phyloP scores from a whole-genome alignment of 1,140 invertebrate genomes.

The Diachasmimorpha longicaudata region DNA sequence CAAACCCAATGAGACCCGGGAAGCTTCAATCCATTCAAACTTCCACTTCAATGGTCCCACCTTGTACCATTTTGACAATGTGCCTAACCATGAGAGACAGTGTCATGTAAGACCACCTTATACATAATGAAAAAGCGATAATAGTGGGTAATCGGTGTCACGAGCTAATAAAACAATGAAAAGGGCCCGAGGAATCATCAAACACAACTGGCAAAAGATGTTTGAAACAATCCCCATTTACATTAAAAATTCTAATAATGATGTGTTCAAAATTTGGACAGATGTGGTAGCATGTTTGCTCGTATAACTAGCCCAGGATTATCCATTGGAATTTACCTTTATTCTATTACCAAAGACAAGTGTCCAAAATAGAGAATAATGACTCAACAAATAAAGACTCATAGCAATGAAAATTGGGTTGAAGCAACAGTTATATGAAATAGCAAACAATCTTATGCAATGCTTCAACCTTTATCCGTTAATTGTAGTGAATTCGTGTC shows the following conservation, averaged over 20 bases:
- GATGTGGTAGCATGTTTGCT: background rate
- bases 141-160: conserved; percentile 43
- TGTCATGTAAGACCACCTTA: background rate
- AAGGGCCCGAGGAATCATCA: background rate
- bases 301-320: background rate
- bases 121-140: conserved; percentile 30
- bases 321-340: background rate
- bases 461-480: background rate
- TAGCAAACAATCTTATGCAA: background rate
- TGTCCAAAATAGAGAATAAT: background rate
- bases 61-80: conserved; percentile 35
- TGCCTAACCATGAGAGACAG: conserved; percentile 24
- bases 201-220: background rate
- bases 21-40: too few species aligned
- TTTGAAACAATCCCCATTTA: background rate
- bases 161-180: conserved; percentile 39
- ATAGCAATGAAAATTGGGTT: background rate
- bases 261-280: background rate
- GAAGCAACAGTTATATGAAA: background rate
- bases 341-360: background rate
- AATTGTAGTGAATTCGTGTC: background rate
- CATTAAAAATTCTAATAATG: background rate
- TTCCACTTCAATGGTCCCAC: conserved; percentile 29
- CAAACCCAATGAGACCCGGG: too few species aligned
- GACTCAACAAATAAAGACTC: background rate